These are phyloP conservation scores for Megaceryle alcyon DNA, from an alignment of 2,797 vertebrate species.

Conservation along the genomic window DNA sequence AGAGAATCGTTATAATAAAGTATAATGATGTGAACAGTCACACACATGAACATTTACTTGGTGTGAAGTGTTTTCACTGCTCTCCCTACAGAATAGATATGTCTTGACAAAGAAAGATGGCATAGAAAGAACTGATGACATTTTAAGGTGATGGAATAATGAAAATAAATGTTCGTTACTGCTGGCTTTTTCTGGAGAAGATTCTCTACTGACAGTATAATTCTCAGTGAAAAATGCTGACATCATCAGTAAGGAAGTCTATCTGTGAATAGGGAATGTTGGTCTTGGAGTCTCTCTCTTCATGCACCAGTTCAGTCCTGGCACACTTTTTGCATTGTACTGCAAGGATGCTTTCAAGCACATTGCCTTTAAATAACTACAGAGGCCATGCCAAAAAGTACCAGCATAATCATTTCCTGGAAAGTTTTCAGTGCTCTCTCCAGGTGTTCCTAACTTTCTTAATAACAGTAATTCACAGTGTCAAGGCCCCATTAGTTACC, in stretches of 20 bases:
- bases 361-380: background rate
- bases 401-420: background rate
- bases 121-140: conserved; percentile 33
- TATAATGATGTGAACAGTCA: background rate
- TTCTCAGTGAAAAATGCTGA: background rate
- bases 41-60: conserved; percentile 15
- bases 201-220: conserved; percentile 24
- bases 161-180: background rate
- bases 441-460: conserved; percentile 6
- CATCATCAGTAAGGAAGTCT: background rate
- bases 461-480: background rate
- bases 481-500: background rate
- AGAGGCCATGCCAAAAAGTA: background rate
- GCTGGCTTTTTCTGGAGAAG: background rate
- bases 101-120: background rate
- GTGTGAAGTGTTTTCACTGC: conserved; percentile 39
- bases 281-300: background rate
- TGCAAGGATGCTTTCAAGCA: background rate
- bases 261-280: background rate
- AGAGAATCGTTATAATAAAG: conserved; percentile 24
- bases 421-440: background rate
- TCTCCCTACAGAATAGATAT: background rate
- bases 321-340: background rate
- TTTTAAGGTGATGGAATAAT: conserved; percentile 40
- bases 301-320: background rate